Base-by-base conservation (phyloP, 2,113 vertebrate species). In the Fukomys damarensis region DNA sequence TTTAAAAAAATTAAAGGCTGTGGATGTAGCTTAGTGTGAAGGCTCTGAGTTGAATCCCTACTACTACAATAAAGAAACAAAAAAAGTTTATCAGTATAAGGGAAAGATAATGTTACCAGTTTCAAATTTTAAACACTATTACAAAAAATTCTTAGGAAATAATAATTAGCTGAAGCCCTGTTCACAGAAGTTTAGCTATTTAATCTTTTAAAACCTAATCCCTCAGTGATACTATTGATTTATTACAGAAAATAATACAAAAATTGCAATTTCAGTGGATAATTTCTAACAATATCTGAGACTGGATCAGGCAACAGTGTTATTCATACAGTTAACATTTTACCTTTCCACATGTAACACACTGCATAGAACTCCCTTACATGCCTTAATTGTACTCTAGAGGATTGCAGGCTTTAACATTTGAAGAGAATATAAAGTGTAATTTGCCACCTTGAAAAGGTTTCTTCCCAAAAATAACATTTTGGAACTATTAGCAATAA, bases 251-350 rank as follows among this genome's bases (percentile, higher is more conserved):
- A 93, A 76, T 66, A 86, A 58, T 20, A 35, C 92, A 89, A 96
- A 93, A 86, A 80, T 80, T 82, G 59, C 5, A 86, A 96, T 91
- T 97, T 97, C 84, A 97, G 32, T 96, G 84, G 86, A 85, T 43
- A 90, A 88, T 66, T 88, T 96, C 81, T 86, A 85, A 82, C 4
- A 83, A 93, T 93, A 91, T 83, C 66, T 38, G 28, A 92, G 30
- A 38, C 7, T 59, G 19, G 14, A 46, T 9, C 28, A 87, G 52
- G 88, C 63, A 89, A 38, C 35, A 32, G 88, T 63, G 26, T 54
- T 77, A 43, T 77, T 35, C 74, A 76, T 63, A 61, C 1, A 68
- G 43, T 72, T 96, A 88, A 70, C n/a, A 72, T 12, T 46, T 76
- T 52, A 72, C 12, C 41, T n/a, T 68, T 63, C 8, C 59, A 32